Conservation (phyloP, 2,797 vertebrate species). For the Antennarius maculatus region DNA sequence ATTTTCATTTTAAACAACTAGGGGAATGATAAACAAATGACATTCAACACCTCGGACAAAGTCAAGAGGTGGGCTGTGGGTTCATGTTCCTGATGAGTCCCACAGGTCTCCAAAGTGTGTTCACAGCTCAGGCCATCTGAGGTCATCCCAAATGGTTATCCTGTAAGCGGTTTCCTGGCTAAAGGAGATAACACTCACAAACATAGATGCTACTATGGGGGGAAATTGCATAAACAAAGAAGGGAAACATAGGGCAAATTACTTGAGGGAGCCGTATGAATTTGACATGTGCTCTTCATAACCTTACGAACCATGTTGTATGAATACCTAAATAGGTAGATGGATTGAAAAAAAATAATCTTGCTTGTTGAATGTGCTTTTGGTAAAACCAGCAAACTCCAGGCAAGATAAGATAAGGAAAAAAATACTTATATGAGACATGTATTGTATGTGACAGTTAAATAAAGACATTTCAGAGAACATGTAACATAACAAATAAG, state of each 20-base stretch:
- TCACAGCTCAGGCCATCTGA: constrained; percentile 38
- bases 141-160: constrained; percentile 39
- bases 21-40: constrained; percentile 8
- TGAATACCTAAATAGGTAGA: constrained; percentile 19
- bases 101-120: constrained; percentile 39
- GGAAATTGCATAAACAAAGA: constrained; percentile 56
- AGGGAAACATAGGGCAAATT: constrained; percentile 48
- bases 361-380: constrained; percentile 3
- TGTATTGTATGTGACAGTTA: too few relatives aligned
- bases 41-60: constrained; percentile 17
- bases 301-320: constrained; percentile 22
- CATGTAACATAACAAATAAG: neutral
- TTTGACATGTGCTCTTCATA: constrained; percentile 37
- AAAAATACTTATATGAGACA: too few relatives aligned
- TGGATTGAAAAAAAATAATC: neutral
- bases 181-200: constrained; percentile 58
- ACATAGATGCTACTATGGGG: constrained; percentile 38
- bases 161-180: constrained; percentile 46
- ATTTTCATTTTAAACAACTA: neutral
- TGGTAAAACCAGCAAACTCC: neutral
- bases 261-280: constrained; percentile 45
- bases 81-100: constrained; percentile 22
- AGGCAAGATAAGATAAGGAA: neutral
- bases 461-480: too few relatives aligned
- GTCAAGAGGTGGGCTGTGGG: constrained; percentile 13